These are phyloP conservation scores for Hydrochoerus hydrochaeris DNA, from an alignment of 2,113 vertebrate genomes.

Conservation along the genomic window DNA sequence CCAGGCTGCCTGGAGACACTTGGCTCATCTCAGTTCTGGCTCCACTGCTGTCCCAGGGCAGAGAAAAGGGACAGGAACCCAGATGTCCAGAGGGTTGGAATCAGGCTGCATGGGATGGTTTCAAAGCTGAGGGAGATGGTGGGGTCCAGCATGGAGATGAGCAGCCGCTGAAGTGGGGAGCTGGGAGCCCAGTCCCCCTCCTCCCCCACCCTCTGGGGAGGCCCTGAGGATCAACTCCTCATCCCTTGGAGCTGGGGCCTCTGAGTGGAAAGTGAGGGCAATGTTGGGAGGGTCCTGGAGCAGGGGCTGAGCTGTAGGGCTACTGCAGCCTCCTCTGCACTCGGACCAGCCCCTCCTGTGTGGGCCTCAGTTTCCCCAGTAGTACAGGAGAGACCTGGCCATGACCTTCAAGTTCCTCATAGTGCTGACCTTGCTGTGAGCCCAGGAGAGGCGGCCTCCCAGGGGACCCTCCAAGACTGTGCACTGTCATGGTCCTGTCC, in stretches of 20 bases:
- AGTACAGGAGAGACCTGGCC: not conserved
- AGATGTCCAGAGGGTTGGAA: no score
- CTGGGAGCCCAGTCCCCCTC: not conserved
- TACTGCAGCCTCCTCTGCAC: not conserved
- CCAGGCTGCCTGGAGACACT: not conserved
- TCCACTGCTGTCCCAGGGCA: no score
- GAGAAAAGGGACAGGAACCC: no score
- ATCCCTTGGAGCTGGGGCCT: no score
- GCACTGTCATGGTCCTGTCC: not conserved
- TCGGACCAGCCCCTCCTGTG: accelerated
- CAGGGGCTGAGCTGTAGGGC: not conserved
- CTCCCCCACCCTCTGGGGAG: accelerated
- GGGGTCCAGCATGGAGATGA: not conserved
- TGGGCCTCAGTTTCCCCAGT: not conserved
- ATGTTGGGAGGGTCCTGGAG: accelerated
- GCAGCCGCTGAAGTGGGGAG: not conserved
- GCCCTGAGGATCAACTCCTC: not conserved
- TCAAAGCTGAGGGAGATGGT: no score
- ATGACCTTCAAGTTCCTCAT: no score
- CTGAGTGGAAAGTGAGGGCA: not conserved
- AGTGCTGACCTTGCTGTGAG: not conserved
- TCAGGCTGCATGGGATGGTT: not conserved
- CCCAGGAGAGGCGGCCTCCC: not conserved
- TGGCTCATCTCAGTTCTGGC: not conserved
- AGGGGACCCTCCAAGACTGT: accelerated